Evolutionary conservation across 1,140 invertebrate species (phyloP).

Genomic region (Drosophila sulfurigaster): DNA sequence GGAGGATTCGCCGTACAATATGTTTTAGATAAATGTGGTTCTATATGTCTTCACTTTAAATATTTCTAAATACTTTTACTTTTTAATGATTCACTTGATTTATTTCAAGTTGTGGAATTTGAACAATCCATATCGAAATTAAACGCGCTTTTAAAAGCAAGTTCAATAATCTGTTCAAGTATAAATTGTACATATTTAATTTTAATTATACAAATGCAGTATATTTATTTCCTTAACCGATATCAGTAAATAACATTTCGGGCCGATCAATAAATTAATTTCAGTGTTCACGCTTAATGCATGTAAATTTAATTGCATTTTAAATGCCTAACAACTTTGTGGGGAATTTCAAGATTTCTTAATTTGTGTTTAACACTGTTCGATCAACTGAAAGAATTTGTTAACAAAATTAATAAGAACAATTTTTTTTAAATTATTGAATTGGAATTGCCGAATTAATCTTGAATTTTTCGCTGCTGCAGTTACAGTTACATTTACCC

Average conservation of each 20-base stretch:
- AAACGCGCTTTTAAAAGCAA: neutral
- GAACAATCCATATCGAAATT: no score
- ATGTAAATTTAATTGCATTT: conserved; percentile 10
- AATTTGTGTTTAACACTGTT: neutral
- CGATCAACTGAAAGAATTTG: neutral
- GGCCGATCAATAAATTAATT: conserved; percentile 4
- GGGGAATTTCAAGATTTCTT: neutral
- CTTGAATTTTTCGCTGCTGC: neutral
- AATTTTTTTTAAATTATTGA: neutral
- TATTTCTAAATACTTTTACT: no score
- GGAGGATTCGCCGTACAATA: no score
- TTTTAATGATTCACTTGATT: no score
- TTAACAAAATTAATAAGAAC: neutral
- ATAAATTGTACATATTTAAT: neutral
- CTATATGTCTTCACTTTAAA: no score
- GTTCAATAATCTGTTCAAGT: conserved; percentile 22
- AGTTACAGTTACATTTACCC: conserved; percentile 33
- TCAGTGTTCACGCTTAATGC: neutral
- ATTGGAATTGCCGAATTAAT: conserved; percentile 2
- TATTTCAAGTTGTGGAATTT: no score
- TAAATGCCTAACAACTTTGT: neutral
- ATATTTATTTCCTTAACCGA: conserved; percentile 23
- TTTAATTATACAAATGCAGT: neutral
- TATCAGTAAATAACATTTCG: conserved; percentile 9
- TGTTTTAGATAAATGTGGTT: no score